A percentile compares a stretch with the other conserved stretches of the same genome.
Conservation (phyloP, 2,888 invertebrate species). For the Vandiemenella viatica region DNA sequence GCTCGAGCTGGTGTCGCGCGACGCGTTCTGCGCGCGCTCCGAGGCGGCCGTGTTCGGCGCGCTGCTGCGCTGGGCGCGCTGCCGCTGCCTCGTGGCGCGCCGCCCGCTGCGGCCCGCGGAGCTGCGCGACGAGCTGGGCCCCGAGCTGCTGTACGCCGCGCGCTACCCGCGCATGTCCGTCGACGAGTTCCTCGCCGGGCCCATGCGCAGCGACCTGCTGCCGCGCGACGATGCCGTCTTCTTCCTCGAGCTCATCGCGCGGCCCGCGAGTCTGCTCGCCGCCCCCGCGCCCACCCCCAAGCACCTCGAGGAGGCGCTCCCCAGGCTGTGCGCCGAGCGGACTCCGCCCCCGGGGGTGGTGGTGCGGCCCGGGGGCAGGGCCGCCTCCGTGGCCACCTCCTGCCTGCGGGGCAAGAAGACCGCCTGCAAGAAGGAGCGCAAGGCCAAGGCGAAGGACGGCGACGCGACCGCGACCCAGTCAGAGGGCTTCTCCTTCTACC, state of each 20-base stretch:
- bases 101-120: conserved; percentile 35
- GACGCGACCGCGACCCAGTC: too few species aligned
- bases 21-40: conserved; percentile 46
- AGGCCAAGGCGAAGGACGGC: not conserved
- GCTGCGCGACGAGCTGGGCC: conserved; percentile 33
- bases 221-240: conserved; percentile 33
- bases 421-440: not conserved
- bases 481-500: not conserved
- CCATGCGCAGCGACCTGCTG: conserved; percentile 38
- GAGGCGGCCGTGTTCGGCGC: conserved; percentile 36
- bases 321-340: conserved; percentile 27
- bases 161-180: conserved; percentile 51
- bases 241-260: conserved; percentile 22
- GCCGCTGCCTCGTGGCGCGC: conserved; percentile 38
- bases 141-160: conserved; percentile 35
- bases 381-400: not conserved
- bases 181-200: conserved; percentile 44
- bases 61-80: conserved; percentile 42
- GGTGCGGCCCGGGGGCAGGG: not conserved
- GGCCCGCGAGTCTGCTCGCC: conserved; percentile 15
- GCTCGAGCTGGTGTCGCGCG: conserved; percentile 45
- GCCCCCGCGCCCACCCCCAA: conserved; percentile 23
- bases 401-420: too few species aligned
- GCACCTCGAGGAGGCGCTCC: conserved; percentile 34
- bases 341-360: not conserved